These are phyloP conservation scores for Tiliacea aurago DNA, from an alignment of 2,888 invertebrate genomes.

Conservation along the genomic window DNA sequence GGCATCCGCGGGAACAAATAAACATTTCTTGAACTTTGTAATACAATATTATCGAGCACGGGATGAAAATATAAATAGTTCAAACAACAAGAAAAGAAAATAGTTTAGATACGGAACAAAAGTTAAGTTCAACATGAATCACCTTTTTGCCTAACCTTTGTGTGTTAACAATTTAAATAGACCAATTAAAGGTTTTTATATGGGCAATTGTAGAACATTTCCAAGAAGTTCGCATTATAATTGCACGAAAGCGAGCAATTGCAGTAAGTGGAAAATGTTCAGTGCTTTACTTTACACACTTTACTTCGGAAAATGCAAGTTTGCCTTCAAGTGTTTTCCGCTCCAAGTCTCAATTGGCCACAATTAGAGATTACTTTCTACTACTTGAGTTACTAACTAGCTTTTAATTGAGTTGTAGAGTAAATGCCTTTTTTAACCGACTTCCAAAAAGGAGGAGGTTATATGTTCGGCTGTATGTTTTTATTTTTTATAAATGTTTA, in stretches of 20 bases:
- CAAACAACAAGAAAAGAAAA: not conserved
- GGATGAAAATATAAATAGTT: not conserved
- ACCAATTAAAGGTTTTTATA: constrained; percentile 62
- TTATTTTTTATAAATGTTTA: no score
- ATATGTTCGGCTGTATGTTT: no score
- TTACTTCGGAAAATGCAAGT: constrained; percentile 58
- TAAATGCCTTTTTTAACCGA: no score
- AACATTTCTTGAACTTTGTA: not conserved
- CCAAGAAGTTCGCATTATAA: constrained; percentile 67
- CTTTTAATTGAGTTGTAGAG: not conserved
- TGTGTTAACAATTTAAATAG: constrained; percentile 52
- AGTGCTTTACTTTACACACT: constrained; percentile 66
- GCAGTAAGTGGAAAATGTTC: constrained; percentile 63
- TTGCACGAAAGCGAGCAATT: constrained; percentile 69
- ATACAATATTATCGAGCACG: not conserved
- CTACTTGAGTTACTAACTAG: constrained; percentile 20
- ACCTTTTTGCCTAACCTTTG: not conserved
- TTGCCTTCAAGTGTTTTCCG: constrained; percentile 60
- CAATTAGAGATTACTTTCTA: constrained; percentile 62
- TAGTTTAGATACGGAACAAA: constrained; percentile 11
- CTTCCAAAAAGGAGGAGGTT: no score
- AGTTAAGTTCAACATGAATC: not conserved
- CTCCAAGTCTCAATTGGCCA: constrained; percentile 62
- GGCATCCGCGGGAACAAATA: not conserved
- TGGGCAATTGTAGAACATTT: constrained; percentile 62